Conservation (phyloP, 2,888 invertebrate species). For the Apodemia hepburni region DNA sequence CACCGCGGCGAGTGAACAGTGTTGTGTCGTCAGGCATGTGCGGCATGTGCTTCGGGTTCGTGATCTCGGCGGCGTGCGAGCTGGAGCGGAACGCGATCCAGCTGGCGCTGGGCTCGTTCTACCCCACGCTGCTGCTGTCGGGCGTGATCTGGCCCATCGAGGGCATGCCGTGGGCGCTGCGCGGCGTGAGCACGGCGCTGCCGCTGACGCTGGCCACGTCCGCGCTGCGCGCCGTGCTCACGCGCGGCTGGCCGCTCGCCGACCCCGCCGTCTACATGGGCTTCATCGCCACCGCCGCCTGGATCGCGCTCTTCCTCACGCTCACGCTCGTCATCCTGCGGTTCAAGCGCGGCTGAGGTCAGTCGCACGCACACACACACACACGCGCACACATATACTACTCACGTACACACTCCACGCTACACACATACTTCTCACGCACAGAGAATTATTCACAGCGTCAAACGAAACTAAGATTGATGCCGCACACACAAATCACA, state of each 20-base stretch:
- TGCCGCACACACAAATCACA: background rate
- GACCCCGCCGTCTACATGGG: constrained; percentile 93
- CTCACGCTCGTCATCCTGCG: constrained; percentile 90
- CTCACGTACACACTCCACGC: too few relatives aligned
- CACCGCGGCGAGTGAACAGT: too few relatives aligned
- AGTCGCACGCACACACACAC: background rate
- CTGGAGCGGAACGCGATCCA: constrained; percentile 96
- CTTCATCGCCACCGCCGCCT: constrained; percentile 90
- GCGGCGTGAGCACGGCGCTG: constrained; percentile 90
- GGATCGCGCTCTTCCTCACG: constrained; percentile 91
- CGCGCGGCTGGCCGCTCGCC: constrained; percentile 91
- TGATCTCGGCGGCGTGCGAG: constrained; percentile 95
- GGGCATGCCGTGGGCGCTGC: constrained; percentile 93
- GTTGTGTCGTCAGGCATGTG: constrained; percentile 83
- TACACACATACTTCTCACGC: too few relatives aligned
- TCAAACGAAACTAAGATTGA: too few relatives aligned
- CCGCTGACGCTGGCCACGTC: constrained; percentile 97
- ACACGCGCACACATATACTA: too few relatives aligned
- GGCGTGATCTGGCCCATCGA: constrained; percentile 98
- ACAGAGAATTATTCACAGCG: too few relatives aligned
- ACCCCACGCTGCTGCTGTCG: constrained; percentile 94
- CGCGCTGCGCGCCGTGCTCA: constrained; percentile 91
- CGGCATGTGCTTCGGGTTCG: constrained; percentile 98
- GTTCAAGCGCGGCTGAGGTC: constrained; percentile 86
- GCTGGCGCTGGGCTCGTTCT: constrained; percentile 95